Percentiles rank a stretch among this genome's conserved stretches.
These are phyloP conservation scores for Prunella himalayana DNA, from an alignment of 2,113 vertebrate genomes.

Conservation along the genomic window DNA sequence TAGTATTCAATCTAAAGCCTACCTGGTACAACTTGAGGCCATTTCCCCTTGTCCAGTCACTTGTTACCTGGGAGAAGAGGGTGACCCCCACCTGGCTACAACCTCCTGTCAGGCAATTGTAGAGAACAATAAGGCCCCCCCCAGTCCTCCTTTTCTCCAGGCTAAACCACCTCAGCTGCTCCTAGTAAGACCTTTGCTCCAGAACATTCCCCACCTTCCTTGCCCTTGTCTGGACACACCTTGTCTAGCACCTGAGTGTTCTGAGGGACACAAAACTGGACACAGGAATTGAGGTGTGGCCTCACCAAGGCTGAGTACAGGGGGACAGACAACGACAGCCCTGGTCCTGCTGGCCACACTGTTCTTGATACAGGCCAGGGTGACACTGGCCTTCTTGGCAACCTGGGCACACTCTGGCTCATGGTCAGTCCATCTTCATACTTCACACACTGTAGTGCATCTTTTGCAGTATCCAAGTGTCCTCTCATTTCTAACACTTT, in stretches of 20 bases:
- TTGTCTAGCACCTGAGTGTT: not conserved
- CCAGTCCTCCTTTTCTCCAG: not conserved
- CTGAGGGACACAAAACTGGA: not conserved
- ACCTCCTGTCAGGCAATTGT: not conserved
- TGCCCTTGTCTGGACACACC: not conserved
- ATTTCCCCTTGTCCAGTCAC: not conserved
- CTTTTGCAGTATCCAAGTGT: not conserved
- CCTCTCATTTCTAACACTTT: not conserved
- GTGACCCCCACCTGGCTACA: not conserved
- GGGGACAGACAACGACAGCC: not conserved
- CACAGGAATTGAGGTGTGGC: not conserved
- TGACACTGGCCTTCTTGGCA: not conserved
- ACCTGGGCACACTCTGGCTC: not conserved
- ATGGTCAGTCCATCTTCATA: not conserved
- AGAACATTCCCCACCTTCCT: not conserved
- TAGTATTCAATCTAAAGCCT: not conserved
- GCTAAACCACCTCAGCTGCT: not conserved
- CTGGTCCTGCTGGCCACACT: not conserved
- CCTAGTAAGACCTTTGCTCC: not conserved
- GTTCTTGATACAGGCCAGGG: not conserved
- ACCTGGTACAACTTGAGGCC: not conserved
- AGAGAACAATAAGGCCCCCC: fast-evolving
- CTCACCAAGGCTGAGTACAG: not conserved
- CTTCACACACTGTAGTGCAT: not conserved
- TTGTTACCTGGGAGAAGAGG: not conserved